phyloP scores from a whole-genome alignment of 2,888 invertebrate species.

The Spisula subtruncata region DNA sequence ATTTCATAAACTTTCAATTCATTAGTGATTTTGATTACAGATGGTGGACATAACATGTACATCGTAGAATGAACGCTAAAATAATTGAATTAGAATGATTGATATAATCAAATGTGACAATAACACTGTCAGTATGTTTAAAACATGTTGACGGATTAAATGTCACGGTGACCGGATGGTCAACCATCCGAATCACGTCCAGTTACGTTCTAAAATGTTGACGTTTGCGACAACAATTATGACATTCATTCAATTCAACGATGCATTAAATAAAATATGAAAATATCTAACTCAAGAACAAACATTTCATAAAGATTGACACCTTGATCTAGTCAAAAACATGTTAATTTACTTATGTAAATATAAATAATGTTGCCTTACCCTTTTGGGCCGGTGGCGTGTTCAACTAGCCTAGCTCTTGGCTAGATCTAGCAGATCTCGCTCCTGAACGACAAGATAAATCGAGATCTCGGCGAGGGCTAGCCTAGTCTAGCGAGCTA shows the following conservation, averaged over 20 bases:
- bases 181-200: not conserved
- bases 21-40: too few relatives aligned
- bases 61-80: too few relatives aligned
- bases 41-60: too few relatives aligned
- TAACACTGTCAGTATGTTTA: not conserved
- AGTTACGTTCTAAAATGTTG: not conserved
- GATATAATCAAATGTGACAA: not conserved
- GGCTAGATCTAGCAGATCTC: too few relatives aligned
- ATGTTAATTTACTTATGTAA: not conserved
- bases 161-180: not conserved
- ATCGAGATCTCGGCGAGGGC: too few relatives aligned
- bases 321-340: not conserved
- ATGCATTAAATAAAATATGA: not conserved
- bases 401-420: too few relatives aligned
- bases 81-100: too few relatives aligned
- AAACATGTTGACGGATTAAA: not conserved
- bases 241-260: not conserved
- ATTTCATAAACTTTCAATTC: too few relatives aligned
- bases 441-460: too few relatives aligned
- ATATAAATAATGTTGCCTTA: not conserved
- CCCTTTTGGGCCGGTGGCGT: not conserved
- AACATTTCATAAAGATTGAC: not conserved
- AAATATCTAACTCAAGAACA: not conserved
- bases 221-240: not conserved
- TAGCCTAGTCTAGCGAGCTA: too few relatives aligned